Evolutionary conservation across 2,797 vertebrate species (phyloP), one percentile per base, ranked within the genome.

Genomic region (Ctenopoma kingsleyae): DNA sequence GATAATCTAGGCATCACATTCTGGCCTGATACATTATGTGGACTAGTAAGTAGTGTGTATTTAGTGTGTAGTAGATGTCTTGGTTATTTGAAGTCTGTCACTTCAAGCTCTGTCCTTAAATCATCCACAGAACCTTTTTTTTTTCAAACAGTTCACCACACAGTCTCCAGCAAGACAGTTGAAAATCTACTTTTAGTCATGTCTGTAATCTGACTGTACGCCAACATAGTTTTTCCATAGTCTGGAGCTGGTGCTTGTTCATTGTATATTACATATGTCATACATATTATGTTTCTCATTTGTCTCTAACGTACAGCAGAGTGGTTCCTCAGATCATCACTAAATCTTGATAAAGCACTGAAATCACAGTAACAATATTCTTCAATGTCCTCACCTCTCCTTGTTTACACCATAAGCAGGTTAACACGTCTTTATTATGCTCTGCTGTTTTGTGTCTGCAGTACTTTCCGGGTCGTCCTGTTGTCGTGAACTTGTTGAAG

Each of bases 391-490:
- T 30, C 27, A 7, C 27, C 27, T 30, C 27, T 30, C 27, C 27
- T 30, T 30, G 23, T 8, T 0, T 48, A 8, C 23, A 41, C 19
- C 8, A 19, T 36, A 38, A 57, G 27, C 19, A 27, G 15, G 8
- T 30, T 38, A 49, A 72, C 5, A 6, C 23, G 0, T 58, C 53
- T 50, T 17, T 43, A 15, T 32, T 82, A 15, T 54, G 35, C 20
- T 54, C 20, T 78, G 9, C 55, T 82, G 19, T 71, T 68, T 54
- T n/a, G 0, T 44, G 17, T 76, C 54, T 50, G 16, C 86, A 98
- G 97, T 94, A 95, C 81, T 97, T 97, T 76, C 96, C 96, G 0
- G 96, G 96, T 20, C 95, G 94, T 19, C 91, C 94, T 2, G 7
- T 84, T 0, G 94, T 96, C 83, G 92, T 87, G 89, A 97, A 94